Evolutionary conservation across 2,888 invertebrate genomes (phyloP).

Genomic region (Celastrina argiolus): DNA sequence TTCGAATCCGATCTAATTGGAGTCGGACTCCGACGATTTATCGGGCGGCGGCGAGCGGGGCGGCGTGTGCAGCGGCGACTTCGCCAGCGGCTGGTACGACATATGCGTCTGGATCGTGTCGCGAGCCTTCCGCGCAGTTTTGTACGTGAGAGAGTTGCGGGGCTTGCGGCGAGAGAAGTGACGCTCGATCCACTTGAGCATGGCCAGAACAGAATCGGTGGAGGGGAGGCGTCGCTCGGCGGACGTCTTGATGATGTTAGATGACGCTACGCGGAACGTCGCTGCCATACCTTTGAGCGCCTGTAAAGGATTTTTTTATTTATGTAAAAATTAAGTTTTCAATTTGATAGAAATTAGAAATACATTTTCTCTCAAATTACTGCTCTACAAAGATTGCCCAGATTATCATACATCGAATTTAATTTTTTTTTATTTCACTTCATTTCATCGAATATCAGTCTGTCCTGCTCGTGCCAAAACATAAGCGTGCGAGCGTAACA

Average conservation of each 20-base stretch:
- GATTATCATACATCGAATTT: no score
- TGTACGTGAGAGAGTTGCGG: conserved; percentile 81
- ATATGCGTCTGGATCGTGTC: conserved; percentile 88
- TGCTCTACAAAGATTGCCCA: no score
- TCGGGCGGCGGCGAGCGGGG: conserved; percentile 49
- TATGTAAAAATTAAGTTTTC: not conserved
- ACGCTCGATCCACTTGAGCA: conserved; percentile 93
- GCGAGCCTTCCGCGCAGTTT: conserved; percentile 77
- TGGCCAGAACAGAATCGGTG: conserved; percentile 91
- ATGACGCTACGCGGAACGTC: conserved; percentile 92
- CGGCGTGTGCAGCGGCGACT: conserved; percentile 56
- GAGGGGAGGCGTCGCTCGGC: conserved; percentile 92
- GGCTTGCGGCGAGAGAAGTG: conserved; percentile 89
- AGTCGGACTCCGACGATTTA: conserved; percentile 64
- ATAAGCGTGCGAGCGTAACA: no score
- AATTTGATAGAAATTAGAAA: no score
- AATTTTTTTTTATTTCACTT: no score
- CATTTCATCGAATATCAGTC: no score
- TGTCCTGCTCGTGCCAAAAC: no score
- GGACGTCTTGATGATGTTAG: conserved; percentile 89
- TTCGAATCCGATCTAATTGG: conserved; percentile 46
- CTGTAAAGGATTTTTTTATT: conserved; percentile 55
- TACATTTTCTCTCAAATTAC: no score
- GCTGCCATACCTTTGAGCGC: conserved; percentile 95
- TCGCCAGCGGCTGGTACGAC: conserved; percentile 77